Conservation (phyloP, 1,140 invertebrate species). For the Gerris buenoi region DNA sequence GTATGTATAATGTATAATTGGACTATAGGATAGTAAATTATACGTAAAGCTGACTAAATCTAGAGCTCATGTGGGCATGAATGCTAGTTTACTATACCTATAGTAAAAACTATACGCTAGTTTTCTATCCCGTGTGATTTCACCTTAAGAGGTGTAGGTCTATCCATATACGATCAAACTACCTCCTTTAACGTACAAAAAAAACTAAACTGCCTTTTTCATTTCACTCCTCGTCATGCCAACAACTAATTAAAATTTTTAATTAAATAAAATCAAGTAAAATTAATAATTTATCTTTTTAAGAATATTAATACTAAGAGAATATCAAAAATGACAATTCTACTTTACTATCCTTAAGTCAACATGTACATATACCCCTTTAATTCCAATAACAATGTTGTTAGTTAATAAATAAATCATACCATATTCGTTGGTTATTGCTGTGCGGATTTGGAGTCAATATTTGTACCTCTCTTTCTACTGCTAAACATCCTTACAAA, state of each 20-base stretch:
- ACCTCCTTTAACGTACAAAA: no score
- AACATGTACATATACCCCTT: background rate
- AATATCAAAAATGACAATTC: background rate
- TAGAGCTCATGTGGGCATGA: no score
- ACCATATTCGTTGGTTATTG: background rate
- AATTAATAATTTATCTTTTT: background rate
- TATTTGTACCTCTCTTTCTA: constrained; percentile 8
- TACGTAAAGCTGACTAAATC: no score
- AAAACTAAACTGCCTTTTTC: no score
- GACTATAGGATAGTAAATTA: no score
- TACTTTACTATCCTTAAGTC: background rate
- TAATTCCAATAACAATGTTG: background rate
- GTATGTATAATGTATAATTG: no score
- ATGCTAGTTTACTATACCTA: no score
- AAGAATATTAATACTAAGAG: background rate
- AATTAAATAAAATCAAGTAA: background rate
- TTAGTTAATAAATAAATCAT: background rate
- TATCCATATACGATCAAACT: no score
- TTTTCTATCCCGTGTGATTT: no score
- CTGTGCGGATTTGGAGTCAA: background rate
- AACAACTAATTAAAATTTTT: background rate
- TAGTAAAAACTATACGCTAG: no score
- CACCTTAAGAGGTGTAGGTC: no score
- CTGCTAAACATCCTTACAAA: constrained; percentile 17
- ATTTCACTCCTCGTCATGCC: no score